phyloP scores from a whole-genome alignment of 1,140 invertebrate genomes.

The Atopsyche davidsoni region DNA sequence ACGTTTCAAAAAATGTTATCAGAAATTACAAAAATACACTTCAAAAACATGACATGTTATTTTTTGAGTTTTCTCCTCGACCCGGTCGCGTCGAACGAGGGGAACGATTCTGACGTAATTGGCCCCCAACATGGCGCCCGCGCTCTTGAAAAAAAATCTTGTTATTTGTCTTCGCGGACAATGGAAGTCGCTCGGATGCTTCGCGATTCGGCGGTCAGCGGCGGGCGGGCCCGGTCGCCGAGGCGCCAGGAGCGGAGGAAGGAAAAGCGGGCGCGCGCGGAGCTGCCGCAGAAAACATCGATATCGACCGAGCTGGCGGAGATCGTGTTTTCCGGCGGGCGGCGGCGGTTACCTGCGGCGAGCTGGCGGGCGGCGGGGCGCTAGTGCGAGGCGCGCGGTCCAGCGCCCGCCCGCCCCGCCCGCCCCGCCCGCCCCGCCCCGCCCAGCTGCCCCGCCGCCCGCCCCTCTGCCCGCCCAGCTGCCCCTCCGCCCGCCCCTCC shows the following conservation, averaged over 20 bases:
- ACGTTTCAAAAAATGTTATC: slow-evolving; percentile 7
- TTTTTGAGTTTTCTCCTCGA: slow-evolving; percentile 6
- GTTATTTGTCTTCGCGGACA: slow-evolving; percentile 18
- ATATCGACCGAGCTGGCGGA: background rate
- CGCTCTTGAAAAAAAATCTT: slow-evolving; percentile 9
- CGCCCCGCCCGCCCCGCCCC: background rate
- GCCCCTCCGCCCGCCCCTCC: too few species aligned
- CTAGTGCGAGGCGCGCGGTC: slow-evolving; percentile 37
- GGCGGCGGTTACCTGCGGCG: slow-evolving; percentile 34
- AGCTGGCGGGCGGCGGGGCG: slow-evolving; percentile 34
- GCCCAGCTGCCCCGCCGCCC: too few species aligned
- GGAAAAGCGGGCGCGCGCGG: background rate
- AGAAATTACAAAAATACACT: slow-evolving; percentile 8
- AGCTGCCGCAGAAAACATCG: slow-evolving; percentile 13
- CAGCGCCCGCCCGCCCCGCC: too few species aligned
- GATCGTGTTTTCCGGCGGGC: slow-evolving; percentile 32
- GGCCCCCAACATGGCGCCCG: slow-evolving; percentile 45
- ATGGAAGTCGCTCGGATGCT: slow-evolving; percentile 8
- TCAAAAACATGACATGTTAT: slow-evolving; percentile 20
- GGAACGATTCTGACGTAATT: slow-evolving; percentile 40
- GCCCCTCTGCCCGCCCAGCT: background rate
- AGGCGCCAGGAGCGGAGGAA: background rate
- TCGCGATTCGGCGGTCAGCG: slow-evolving; percentile 10
- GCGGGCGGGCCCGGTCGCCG: background rate
- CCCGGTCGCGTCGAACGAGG: slow-evolving; percentile 13